These are phyloP conservation scores for Rana temporaria DNA, from an alignment of 2,113 vertebrate genomes.

Conservation along the genomic window DNA sequence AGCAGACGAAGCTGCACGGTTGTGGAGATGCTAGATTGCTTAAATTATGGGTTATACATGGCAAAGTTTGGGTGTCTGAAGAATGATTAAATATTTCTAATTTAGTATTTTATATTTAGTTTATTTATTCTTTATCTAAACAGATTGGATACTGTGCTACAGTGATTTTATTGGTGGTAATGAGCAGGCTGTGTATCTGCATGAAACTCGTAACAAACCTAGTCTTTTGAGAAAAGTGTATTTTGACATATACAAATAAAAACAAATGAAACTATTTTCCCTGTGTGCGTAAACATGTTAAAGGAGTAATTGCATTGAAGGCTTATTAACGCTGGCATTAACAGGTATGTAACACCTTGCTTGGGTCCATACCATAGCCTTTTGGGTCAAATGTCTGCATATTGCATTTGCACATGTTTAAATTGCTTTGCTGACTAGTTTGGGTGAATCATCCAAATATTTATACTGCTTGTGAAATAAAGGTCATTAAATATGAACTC, in stretches of 20 bases:
- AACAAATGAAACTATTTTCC: conserved; percentile 86
- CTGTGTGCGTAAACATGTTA: conserved; percentile 69
- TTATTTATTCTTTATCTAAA: conserved; percentile 90
- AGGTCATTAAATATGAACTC: neutral
- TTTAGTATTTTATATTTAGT: conserved; percentile 90
- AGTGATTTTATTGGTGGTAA: conserved; percentile 87
- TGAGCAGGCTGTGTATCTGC: conserved; percentile 87
- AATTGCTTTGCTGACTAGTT: conserved; percentile 6
- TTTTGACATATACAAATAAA: conserved; percentile 90
- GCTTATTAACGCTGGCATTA: conserved; percentile 18
- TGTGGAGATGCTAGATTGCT: conserved; percentile 69
- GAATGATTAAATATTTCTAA: conserved; percentile 83
- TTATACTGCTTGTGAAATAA: conserved; percentile 40
- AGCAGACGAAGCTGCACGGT: conserved; percentile 63
- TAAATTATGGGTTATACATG: conserved; percentile 77
- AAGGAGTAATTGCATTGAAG: conserved; percentile 1
- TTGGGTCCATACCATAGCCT: no score
- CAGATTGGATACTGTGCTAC: conserved; percentile 82
- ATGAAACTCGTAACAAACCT: conserved; percentile 87
- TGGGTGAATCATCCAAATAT: conserved; percentile 15
- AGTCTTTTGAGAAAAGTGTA: conserved; percentile 87
- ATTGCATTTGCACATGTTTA: conserved; percentile 13
- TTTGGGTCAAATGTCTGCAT: neutral
- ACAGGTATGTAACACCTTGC: neutral
- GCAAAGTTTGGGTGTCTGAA: conserved; percentile 81